These are phyloP conservation scores for Chunga burmeisteri DNA, from an alignment of 2,113 vertebrate species.

Conservation along the genomic window DNA sequence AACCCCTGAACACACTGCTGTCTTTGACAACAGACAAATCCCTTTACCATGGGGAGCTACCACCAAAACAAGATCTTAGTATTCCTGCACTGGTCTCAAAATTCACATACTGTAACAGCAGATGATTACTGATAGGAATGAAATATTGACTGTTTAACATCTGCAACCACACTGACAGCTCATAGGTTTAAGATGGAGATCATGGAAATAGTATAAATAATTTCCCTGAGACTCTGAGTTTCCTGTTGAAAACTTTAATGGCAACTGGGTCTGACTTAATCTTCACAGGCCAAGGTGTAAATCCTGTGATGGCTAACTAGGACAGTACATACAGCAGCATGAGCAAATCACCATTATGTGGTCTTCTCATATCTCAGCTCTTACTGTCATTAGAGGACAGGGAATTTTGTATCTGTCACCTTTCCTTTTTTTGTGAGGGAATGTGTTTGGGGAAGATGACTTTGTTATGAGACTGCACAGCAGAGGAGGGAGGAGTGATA, in stretches of 20 bases:
- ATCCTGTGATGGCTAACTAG: not conserved
- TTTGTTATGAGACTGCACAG: not conserved
- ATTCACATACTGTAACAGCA: not conserved
- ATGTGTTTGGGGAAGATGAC: not conserved
- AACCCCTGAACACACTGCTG: not conserved
- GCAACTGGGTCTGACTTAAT: not conserved
- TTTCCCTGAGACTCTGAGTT: not conserved
- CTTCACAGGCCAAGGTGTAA: not conserved
- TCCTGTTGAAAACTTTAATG: not conserved
- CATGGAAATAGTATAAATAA: not conserved
- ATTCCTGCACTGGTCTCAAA: not conserved
- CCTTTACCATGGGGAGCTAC: not conserved
- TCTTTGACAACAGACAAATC: not conserved
- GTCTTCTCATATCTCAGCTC: not conserved
- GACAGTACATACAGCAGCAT: not conserved
- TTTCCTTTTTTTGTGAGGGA: not conserved
- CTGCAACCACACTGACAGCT: not conserved
- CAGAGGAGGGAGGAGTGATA: not conserved
- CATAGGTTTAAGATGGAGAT: not conserved
- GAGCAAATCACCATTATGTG: not conserved
- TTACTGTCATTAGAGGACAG: not conserved
- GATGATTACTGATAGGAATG: not conserved
- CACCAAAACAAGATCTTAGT: not conserved
- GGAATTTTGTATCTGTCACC: not conserved
- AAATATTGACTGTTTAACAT: not conserved